Percentiles rank a stretch among this genome's conserved stretches.
phyloP scores from a whole-genome alignment of 2,113 vertebrate genomes.

The Strigops habroptila region DNA sequence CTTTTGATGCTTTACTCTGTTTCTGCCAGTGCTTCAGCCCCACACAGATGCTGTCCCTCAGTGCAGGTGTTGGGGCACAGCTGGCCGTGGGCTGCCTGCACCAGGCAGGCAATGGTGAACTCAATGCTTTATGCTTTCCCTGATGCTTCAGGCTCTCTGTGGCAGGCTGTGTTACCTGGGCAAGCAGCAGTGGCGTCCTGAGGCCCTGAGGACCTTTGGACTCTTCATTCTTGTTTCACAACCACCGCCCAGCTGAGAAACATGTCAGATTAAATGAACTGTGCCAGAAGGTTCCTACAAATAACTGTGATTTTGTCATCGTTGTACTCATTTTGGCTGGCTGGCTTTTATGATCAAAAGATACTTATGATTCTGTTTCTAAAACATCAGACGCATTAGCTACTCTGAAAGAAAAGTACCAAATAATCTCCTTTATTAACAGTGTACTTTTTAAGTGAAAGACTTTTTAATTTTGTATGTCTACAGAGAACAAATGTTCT shows the following conservation, averaged over 20 bases:
- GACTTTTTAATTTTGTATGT: neutral
- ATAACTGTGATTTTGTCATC: neutral
- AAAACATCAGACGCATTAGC: neutral
- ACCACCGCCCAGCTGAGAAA: neutral
- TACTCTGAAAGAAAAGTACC: neutral
- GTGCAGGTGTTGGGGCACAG: neutral
- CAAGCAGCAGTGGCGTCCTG: rapidly evolving
- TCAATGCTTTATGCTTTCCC: rapidly evolving
- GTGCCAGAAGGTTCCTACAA: neutral
- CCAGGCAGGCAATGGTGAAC: neutral
- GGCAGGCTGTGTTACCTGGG: neutral
- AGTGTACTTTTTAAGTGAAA: neutral
- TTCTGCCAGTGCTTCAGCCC: neutral
- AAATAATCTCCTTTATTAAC: constrained; percentile 7
- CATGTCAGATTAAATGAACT: neutral
- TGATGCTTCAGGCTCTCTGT: neutral
- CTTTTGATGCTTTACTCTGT: neutral
- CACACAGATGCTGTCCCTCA: neutral
- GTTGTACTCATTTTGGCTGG: neutral
- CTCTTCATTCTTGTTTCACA: neutral
- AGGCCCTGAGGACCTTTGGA: neutral
- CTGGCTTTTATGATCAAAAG: neutral
- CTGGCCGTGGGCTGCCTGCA: neutral
- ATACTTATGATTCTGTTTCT: neutral
- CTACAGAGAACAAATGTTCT: neutral